Base-by-base conservation (phyloP, 2,797 vertebrate species). In the Mastacembelus armatus region DNA sequence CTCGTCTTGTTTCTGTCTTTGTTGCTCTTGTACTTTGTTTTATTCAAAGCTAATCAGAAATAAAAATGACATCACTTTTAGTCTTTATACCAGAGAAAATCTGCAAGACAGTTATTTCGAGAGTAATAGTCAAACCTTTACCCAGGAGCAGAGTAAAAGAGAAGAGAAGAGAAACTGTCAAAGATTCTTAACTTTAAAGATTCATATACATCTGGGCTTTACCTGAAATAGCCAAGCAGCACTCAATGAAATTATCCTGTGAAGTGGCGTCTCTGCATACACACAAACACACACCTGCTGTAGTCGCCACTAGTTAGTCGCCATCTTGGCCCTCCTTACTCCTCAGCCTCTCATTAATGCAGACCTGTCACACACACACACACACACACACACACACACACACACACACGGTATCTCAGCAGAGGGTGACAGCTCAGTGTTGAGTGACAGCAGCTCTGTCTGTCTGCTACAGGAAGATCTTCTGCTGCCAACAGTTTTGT, bases 291-390 rank as follows among this genome's bases (percentile, higher is more conserved):
- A n/a, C n/a, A n/a, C n/a, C n/a, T n/a, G n/a, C n/a, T n/a, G 60
- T 71, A 85, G 74, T 85, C 80, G 12, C 78, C 80, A 54, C 71
- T 64, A 52, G 83, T 75, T 74, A 76, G 67, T 65, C 68, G 65
- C 87, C 88, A 82, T 89, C 84, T 84, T 81, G 82, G 78, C 76
- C 78, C 88, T 87, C 80, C 78, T 87, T 81, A 73, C 81, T 77
- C 33, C 58, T 86, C 85, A 75, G 80, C 90, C 89, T 89, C 86
- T 93, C 85, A 83, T 92, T 93, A 94, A 92, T 84, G 90, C 90
- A 92, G 89, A 74, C 73, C 81, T 81, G 75, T 92, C 93, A 91
- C 76, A 73, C 43, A 30, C 27, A 87, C 84, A 88, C 76, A 62
- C 58, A 47, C 45, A 61, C 32, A 69, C 48, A 47, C 47, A 51